Evolutionary conservation across 2,113 vertebrate genomes (phyloP), one percentile per base, ranked within the genome.

Genomic region (Pelmatolapia mariae): DNA sequence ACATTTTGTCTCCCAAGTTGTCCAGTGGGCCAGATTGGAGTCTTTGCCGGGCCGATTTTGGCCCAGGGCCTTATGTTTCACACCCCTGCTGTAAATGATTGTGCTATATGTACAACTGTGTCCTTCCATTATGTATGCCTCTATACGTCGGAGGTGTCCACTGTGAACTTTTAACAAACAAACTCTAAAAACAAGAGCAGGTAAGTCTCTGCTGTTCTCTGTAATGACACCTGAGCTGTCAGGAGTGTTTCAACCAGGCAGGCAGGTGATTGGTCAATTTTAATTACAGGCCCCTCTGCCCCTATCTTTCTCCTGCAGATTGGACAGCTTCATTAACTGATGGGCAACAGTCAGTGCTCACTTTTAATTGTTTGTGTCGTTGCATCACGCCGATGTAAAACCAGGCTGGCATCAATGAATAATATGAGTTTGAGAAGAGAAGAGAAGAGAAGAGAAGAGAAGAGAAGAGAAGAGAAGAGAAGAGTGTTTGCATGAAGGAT

Each of bases 251-350:
- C 15, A 85, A 24, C 16, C 6, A 11, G 22, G 31, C 82, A 53
- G 38, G 38, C 12, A 4, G 56, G 61, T 73, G 12, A 89, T 88
- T 81, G 87, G 89, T 90, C 93, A 91, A 89, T 94, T 87, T 85
- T 89, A 90, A 92, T 92, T 90, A 89, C 50, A 13, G 80, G 79
- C 33, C 47, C 40, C 63, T 78, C 43, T n/a, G 18, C 56, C 82
- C 47, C 86, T 86, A 87, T 93, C 89, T 79, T 53, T 13, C 26
- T 33, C 56, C 84, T 45, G 81, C 73, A 83, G 86, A 89, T 82
- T 87, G 90, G 89, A 89, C 43, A 7, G 54, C 71, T 89, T 87
- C 80, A 38, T 89, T 82, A 82, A 57, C 71, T 50, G 73, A 78
- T 22, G 54, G 81, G 38, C 33, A 89, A 47, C 66, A 80, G 26